phyloP scores from a whole-genome alignment of 2,113 vertebrate species.

The Pipa parva region DNA sequence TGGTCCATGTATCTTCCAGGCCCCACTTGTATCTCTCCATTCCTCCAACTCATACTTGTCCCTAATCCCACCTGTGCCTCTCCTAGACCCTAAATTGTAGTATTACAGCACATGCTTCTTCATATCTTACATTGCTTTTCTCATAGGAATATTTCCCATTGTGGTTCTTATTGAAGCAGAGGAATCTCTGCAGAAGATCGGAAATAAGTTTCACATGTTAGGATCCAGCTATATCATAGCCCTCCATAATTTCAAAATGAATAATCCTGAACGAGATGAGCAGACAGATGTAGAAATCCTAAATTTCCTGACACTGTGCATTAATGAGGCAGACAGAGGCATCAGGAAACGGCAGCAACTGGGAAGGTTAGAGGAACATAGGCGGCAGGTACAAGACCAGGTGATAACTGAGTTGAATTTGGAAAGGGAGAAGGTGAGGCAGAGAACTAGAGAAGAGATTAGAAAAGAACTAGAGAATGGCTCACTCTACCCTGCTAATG shows the following conservation, averaged over 20 bases:
- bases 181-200: background rate
- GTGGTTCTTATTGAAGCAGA: background rate
- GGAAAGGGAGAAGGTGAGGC: background rate
- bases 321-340: background rate
- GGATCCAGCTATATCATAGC: background rate
- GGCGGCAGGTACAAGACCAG: background rate
- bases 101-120: too few species aligned
- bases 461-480: too few species aligned
- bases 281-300: background rate
- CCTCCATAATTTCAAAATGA: constrained; percentile 1
- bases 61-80: too few species aligned
- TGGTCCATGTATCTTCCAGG: too few species aligned
- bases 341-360: background rate
- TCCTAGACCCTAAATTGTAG: too few species aligned
- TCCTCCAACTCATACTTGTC: too few species aligned
- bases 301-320: background rate
- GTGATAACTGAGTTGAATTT: background rate
- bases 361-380: background rate
- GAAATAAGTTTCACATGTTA: background rate
- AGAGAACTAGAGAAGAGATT: background rate
- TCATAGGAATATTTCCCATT: constrained; percentile 4
- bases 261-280: background rate
- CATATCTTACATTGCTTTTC: too few species aligned
- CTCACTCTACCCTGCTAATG: too few species aligned
- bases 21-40: too few species aligned